These are phyloP conservation scores for Zelostemma sp. DNA, from an alignment of 1,140 invertebrate species.

Conservation along the genomic window DNA sequence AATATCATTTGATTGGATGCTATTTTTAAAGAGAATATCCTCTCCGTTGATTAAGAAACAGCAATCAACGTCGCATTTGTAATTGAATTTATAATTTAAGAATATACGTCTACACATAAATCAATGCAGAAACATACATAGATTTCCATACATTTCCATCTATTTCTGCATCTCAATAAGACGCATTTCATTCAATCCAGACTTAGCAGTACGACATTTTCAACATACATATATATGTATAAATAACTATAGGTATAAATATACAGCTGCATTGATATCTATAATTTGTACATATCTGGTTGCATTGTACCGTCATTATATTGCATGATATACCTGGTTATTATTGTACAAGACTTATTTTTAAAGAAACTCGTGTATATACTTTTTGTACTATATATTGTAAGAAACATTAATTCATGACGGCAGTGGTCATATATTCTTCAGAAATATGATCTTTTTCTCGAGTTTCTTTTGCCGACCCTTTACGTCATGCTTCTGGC, in stretches of 20 bases:
- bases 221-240: slow-evolving; percentile 15
- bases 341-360: not conserved
- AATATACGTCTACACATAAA: slow-evolving; percentile 36
- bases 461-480: not conserved
- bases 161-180: slow-evolving; percentile 21
- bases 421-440: not conserved
- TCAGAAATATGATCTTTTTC: slow-evolving; percentile 4
- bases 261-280: too few species aligned
- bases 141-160: slow-evolving; percentile 34
- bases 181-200: slow-evolving; percentile 27
- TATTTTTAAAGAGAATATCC: too few species aligned
- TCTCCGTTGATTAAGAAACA: too few species aligned
- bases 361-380: not conserved
- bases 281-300: too few species aligned
- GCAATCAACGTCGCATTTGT: slow-evolving; percentile 12
- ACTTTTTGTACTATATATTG: not conserved
- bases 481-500: not conserved
- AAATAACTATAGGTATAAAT: not conserved
- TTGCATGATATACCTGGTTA: not conserved
- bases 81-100: slow-evolving; percentile 24
- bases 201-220: slow-evolving; percentile 2
- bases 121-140: slow-evolving; percentile 27
- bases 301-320: slow-evolving; percentile 1
- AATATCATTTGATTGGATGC: too few species aligned
- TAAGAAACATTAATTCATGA: not conserved